Evolutionary conservation across 2,113 vertebrate species (phyloP), one percentile per base, ranked within the genome.

Genomic region (Oostethus manadensis): DNA sequence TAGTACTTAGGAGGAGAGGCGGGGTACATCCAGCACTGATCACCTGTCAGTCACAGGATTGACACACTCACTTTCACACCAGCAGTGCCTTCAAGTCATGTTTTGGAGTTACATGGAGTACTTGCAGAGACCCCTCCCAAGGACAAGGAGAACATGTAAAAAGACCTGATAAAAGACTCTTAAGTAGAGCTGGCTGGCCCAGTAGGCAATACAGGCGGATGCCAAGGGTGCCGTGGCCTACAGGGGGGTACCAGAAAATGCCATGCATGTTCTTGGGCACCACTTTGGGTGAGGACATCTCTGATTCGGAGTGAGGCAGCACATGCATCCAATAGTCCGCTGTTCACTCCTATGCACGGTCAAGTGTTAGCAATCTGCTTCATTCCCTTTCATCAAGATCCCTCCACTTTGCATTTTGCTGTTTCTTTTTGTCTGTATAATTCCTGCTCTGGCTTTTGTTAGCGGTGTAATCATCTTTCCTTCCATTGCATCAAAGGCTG

Each of bases 381-480:
- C 23, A 18, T 9, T 15, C 9, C 16, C 14, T 22, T 49, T 22
- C 3, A 8, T 51, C 49, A 51, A 51, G 9, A 29, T 51, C 17
- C 15, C 8, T 26, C 10, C 8, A 8, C 7, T 16, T 10, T 17
- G 15, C 8, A 29, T 29, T 51, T 29, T 51, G 15, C 3, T 6
- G 14, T 23, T 18, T 23, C 47, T 38, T 11, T 55, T 15, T 21
- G 58, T 73, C 61, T 26, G 14, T 47, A n/a, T 17, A 50, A 44
- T 56, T 58, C 43, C 80, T 67, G 71, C 62, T 22, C 58, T 16
- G 20, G 26, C 55, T 13, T 17, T 22, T 65, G 56, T 55, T 54
- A 43, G 58, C 60, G 62, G 63, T 35, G 18, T 53, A 23, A 55
- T 66, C 58, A 33, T 71, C 45, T 47, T 45, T 66, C 64, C 69